Percentiles rank a stretch among this genome's conserved stretches.
These are phyloP conservation scores for Baccha elongata DNA, from an alignment of 2,888 invertebrate species.

Conservation along the genomic window DNA sequence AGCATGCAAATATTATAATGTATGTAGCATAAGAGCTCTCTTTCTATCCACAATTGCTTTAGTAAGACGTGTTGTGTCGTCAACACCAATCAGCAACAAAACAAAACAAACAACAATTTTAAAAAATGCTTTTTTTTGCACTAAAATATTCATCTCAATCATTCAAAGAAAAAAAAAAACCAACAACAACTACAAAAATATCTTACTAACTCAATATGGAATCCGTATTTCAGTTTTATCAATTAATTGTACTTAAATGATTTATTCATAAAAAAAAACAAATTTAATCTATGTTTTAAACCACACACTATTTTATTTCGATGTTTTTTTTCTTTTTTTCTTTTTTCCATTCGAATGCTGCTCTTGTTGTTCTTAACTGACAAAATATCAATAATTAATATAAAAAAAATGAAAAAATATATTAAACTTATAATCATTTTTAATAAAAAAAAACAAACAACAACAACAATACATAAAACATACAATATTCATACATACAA, in stretches of 20 bases:
- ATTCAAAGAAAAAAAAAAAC: too few species aligned
- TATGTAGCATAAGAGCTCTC: slow-evolving; percentile 58
- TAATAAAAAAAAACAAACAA: slow-evolving; percentile 34
- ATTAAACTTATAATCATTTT: slow-evolving; percentile 64
- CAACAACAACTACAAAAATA: slow-evolving; percentile 14
- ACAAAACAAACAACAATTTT: slow-evolving; percentile 1
- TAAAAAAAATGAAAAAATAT: slow-evolving; percentile 61
- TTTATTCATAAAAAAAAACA: slow-evolving; percentile 62
- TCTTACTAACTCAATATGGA: slow-evolving; percentile 70
- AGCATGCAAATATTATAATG: slow-evolving; percentile 30
- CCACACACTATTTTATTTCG: slow-evolving; percentile 75
- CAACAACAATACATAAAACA: slow-evolving; percentile 21
- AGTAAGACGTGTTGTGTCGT: slow-evolving; percentile 50
- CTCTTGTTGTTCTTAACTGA: slow-evolving; percentile 75
- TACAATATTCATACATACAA: slow-evolving; percentile 54
- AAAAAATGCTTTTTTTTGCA: slow-evolving; percentile 33
- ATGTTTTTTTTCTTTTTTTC: slow-evolving; percentile 76
- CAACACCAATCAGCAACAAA: slow-evolving; percentile 27
- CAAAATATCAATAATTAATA: slow-evolving; percentile 64
- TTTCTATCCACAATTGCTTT: slow-evolving; percentile 67
- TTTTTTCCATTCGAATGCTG: slow-evolving; percentile 76
- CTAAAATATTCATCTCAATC: slow-evolving; percentile 14
- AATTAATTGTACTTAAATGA: slow-evolving; percentile 53
- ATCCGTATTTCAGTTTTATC: slow-evolving; percentile 60
- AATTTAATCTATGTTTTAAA: slow-evolving; percentile 68